phyloP scores from a whole-genome alignment of 2,888 invertebrate genomes.

The Lasioglossum figueresi region DNA sequence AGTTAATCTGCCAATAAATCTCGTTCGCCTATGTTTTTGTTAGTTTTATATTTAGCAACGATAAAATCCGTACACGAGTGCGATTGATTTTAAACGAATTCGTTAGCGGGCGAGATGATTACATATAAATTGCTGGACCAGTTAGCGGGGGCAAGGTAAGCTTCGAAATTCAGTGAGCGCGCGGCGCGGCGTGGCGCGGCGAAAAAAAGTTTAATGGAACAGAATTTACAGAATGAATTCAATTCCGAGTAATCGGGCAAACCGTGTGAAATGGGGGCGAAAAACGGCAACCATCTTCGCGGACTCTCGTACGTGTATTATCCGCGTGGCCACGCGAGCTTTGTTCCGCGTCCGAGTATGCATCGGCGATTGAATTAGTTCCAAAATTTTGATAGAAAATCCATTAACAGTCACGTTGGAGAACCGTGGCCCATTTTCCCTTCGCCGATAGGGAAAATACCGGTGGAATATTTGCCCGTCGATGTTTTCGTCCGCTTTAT shows the following conservation, averaged over 20 bases:
- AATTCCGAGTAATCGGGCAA: slow-evolving; percentile 5
- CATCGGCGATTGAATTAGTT: slow-evolving; percentile 65
- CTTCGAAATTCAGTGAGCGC: background rate
- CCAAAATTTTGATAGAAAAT: slow-evolving; percentile 66
- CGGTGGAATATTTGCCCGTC: background rate
- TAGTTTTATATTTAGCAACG: background rate
- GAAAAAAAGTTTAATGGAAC: background rate
- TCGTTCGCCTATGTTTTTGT: background rate
- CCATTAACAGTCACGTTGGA: slow-evolving; percentile 56
- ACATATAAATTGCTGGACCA: background rate
- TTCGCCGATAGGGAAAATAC: slow-evolving; percentile 5
- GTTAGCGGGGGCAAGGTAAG: background rate
- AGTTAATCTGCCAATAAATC: background rate
- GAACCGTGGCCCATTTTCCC: slow-evolving; percentile 44
- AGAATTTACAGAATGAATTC: background rate
- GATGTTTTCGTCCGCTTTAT: background rate
- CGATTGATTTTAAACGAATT: slow-evolving; percentile 6
- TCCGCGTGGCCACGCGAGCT: slow-evolving; percentile 32
- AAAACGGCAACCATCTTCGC: background rate
- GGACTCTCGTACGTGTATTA: background rate
- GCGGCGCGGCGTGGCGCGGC: background rate
- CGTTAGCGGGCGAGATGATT: background rate
- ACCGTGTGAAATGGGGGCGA: background rate
- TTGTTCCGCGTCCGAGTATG: slow-evolving; percentile 57
- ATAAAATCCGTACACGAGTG: background rate